phyloP scores from a whole-genome alignment of 2,113 vertebrate genomes.

The Dolichallabes microphthalmus region DNA sequence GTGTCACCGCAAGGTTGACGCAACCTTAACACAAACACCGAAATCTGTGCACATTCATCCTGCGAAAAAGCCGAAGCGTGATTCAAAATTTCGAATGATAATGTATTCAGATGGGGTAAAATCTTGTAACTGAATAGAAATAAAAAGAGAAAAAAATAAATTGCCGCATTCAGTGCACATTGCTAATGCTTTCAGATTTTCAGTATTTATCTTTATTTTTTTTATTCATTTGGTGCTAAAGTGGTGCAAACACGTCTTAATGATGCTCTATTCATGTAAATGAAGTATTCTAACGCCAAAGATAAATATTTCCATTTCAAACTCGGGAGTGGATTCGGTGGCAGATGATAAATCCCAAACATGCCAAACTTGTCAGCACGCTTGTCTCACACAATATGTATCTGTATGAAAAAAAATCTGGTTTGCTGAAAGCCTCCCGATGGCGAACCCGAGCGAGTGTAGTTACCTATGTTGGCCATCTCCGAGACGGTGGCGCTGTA shows the following conservation, averaged over 20 bases:
- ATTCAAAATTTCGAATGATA: constrained; percentile 58
- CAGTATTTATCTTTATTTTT: constrained; percentile 4
- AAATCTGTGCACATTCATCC: constrained; percentile 61
- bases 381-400: not conserved
- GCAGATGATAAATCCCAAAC: constrained; percentile 1
- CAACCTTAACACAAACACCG: constrained; percentile 59
- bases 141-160: not conserved
- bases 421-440: not conserved
- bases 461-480: constrained; percentile 86
- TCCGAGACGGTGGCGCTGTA: constrained; percentile 86
- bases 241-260: constrained; percentile 4
- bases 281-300: not conserved
- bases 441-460: not conserved
- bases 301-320: not conserved
- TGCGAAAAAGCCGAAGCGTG: constrained; percentile 32
- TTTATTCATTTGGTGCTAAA: constrained; percentile 13
- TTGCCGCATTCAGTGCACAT: not conserved
- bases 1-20: constrained; percentile 61
- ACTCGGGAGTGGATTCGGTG: not conserved
- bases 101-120: constrained; percentile 56
- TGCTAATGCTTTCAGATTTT: not conserved
- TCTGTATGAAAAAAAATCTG: constrained; percentile 31
- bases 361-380: not conserved
- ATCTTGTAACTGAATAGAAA: constrained; percentile 30
- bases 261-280: not conserved